Evolutionary conservation across 2,113 vertebrate genomes (phyloP).

Genomic region (Syrmaticus mikado): DNA sequence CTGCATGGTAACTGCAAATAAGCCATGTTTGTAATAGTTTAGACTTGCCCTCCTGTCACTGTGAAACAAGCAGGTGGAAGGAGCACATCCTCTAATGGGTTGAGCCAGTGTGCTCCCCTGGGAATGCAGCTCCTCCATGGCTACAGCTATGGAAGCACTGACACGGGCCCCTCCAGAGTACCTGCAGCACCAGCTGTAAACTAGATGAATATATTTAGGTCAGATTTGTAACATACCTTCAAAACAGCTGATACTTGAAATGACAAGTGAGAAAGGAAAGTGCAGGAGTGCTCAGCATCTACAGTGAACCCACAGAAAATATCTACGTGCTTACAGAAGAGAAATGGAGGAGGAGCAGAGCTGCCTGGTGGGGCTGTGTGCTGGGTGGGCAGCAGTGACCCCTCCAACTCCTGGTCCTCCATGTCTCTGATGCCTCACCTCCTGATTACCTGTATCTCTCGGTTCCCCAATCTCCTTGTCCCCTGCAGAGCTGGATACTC

Average conservation of each 20-base stretch:
- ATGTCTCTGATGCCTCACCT: background rate
- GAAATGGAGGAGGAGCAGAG: background rate
- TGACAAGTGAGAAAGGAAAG: background rate
- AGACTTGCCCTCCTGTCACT: background rate
- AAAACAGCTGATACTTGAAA: background rate
- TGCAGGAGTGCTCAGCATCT: background rate
- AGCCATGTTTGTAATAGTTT: background rate
- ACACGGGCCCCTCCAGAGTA: rapidly evolving
- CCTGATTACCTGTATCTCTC: too few species aligned
- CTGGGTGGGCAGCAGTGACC: background rate
- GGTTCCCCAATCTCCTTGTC: background rate
- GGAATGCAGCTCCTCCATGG: background rate
- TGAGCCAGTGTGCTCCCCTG: background rate
- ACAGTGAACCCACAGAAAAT: background rate
- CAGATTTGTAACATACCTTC: background rate
- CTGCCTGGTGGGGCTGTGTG: background rate
- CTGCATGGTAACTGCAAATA: background rate
- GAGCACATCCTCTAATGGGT: background rate
- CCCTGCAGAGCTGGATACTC: background rate
- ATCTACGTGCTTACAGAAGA: background rate
- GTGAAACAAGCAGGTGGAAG: background rate
- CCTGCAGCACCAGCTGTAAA: background rate
- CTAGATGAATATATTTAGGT: background rate
- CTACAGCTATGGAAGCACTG: background rate
- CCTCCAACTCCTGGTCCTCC: background rate